Evolutionary conservation across 2,797 vertebrate species (phyloP), one percentile per base, ranked within the genome.

Genomic region (Clarias platycephalus): DNA sequence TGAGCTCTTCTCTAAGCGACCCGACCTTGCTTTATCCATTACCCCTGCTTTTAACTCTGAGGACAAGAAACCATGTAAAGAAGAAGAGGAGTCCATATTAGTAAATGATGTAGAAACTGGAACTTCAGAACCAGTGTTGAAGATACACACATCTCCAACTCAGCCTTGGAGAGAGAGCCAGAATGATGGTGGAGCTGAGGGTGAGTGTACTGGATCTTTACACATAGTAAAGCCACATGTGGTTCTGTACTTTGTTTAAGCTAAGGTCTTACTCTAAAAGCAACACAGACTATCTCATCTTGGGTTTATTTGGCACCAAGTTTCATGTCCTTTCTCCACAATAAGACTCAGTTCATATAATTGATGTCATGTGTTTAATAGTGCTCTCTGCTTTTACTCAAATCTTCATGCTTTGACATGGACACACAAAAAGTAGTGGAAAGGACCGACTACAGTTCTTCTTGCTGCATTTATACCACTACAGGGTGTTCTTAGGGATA

Each of bases 1-100:
- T 85, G 96, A 98, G 93, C 91, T 99, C 70, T 95, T 99, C 90
- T 97, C 97, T 90, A 97, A 96, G 89, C 95, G 97, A 0, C 92
- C 97, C 0, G 96, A 98, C 93, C 95, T 95, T 5, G 95, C 95
- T 0, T 91, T 97, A 80, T 95, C 96, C 55, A 95, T 95, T 0
- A 95, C 94, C 2, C 94, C 96, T 2, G 92, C 95, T 0, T 88
- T 88, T 68, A 93, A 92, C 87, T 86, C 89, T 1, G 63, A 93
- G 90, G 93, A 91, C 0, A 83, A 88, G 67, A 92, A 89, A 0
- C 90, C 90, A 12, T 93, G 92, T 0, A 83, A 90, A 34, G 90
- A 87, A 18, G 88, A 90, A 24, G 86, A 82, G 66, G 82, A 89
- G 49, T 80, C 86, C 1, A 83, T 82, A 1, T 63, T 70, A 1